Evolutionary conservation across 23 tunicate species (phyloP).

Genomic region (Clavelina lepadiformis): DNA sequence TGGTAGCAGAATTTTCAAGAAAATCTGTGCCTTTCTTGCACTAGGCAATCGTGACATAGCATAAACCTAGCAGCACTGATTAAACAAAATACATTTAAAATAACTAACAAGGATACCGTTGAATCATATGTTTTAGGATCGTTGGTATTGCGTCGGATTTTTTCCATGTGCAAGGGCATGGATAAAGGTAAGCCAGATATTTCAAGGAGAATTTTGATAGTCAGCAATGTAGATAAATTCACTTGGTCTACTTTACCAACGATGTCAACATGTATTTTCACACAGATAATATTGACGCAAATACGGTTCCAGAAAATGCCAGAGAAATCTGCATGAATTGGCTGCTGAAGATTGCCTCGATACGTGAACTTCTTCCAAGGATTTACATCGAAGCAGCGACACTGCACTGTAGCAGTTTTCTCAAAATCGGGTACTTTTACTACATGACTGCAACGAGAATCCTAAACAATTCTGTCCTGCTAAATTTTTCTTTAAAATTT

Average conservation of each 20-base stretch:
- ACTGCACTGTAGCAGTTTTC: conserved; percentile 49
- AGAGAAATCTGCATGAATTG: conserved; percentile 85
- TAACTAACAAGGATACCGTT: too few species aligned
- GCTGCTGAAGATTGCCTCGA: conserved; percentile 86
- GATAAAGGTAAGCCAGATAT: conserved; percentile 15
- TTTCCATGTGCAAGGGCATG: conserved; percentile 76
- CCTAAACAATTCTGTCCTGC: not conserved
- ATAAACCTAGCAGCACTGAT: too few species aligned
- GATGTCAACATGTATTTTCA: not conserved
- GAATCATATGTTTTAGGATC: too few species aligned
- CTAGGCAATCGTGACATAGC: too few species aligned
- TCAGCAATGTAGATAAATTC: not conserved
- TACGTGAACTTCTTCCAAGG: conserved; percentile 84
- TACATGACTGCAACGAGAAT: not conserved
- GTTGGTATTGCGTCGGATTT: conserved; percentile 55
- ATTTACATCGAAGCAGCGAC: conserved; percentile 73
- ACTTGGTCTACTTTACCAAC: not conserved
- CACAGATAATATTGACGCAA: conserved; percentile 34
- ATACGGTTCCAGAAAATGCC: conserved; percentile 62
- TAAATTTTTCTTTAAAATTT: too few species aligned
- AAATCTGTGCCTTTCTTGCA: too few species aligned
- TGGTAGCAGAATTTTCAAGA: too few species aligned
- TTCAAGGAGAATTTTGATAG: not conserved
- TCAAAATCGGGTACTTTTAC: conserved; percentile 31
- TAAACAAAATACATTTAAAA: too few species aligned